Evolutionary conservation across 2,113 vertebrate genomes (phyloP).

Genomic region (Elgaria multicarinata): DNA sequence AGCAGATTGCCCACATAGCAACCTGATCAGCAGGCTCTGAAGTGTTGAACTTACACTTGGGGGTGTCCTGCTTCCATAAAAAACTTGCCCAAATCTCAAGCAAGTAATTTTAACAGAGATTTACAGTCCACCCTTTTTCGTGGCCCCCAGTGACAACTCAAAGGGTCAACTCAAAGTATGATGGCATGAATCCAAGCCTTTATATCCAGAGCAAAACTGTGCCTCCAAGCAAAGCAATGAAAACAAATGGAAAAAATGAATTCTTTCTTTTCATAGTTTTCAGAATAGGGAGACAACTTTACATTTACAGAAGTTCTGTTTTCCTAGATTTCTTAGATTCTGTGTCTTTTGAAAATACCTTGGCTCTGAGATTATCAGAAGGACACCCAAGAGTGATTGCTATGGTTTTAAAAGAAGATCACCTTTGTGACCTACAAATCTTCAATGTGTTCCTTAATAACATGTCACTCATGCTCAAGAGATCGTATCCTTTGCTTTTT

Average conservation of each 20-base stretch:
- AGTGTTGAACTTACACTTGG: no score
- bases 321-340: not conserved
- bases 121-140: no score
- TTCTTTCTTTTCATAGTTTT: not conserved
- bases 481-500: constrained; percentile 11
- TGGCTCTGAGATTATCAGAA: constrained; percentile 1
- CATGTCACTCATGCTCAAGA: not conserved
- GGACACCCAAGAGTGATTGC: not conserved
- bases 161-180: no score
- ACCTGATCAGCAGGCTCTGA: no score
- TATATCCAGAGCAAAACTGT: not conserved
- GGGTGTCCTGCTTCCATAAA: no score
- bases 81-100: no score
- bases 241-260: not conserved
- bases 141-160: no score
- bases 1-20: no score
- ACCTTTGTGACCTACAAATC: not conserved
- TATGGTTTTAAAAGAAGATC: not conserved
- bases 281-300: not conserved
- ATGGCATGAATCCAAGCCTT: not conserved
- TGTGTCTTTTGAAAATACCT: not conserved
- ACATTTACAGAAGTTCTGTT: not conserved
- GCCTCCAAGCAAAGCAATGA: not conserved
- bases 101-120: no score
- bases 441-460: constrained; percentile 4